Conservation (phyloP, 2,888 invertebrate species). For the Alloscopus bannaensis region DNA sequence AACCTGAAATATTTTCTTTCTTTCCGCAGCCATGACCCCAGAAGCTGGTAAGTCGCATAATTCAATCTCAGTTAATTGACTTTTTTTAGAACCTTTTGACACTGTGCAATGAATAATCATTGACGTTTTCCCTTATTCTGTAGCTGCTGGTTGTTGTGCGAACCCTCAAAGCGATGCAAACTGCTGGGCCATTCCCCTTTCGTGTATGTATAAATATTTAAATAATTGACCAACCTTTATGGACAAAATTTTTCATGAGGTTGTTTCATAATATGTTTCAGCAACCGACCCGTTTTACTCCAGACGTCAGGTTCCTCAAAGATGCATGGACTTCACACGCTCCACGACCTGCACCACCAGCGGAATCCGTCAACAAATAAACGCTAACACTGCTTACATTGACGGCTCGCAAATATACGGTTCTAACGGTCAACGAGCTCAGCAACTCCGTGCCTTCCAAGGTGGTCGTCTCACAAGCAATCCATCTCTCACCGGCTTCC, state of each 20-base stretch:
- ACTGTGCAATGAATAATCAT: slow-evolving; percentile 3
- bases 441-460: slow-evolving; percentile 42
- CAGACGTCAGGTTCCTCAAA: slow-evolving; percentile 23
- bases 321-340: slow-evolving; percentile 71
- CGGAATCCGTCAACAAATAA: slow-evolving; percentile 69
- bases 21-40: slow-evolving; percentile 54
- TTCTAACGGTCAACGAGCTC: slow-evolving; percentile 42
- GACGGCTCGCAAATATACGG: slow-evolving; percentile 71
- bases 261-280: not conserved
- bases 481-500: slow-evolving; percentile 61
- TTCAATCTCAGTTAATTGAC: not conserved
- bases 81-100: not conserved
- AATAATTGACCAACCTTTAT: no score
- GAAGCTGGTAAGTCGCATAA: slow-evolving; percentile 58
- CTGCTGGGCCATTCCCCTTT: slow-evolving; percentile 68
- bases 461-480: slow-evolving; percentile 64
- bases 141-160: slow-evolving; percentile 64
- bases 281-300: slow-evolving; percentile 63
- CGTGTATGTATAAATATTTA: no score
- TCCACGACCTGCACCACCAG: slow-evolving; percentile 65
- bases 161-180: slow-evolving; percentile 53
- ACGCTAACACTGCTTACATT: slow-evolving; percentile 69
- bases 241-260: not conserved
- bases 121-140: no score
- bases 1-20: slow-evolving; percentile 22